Percentiles rank a stretch among this genome's conserved stretches.
phyloP scores from a whole-genome alignment of 2,113 vertebrate species.

The Stigmatopora argus region DNA sequence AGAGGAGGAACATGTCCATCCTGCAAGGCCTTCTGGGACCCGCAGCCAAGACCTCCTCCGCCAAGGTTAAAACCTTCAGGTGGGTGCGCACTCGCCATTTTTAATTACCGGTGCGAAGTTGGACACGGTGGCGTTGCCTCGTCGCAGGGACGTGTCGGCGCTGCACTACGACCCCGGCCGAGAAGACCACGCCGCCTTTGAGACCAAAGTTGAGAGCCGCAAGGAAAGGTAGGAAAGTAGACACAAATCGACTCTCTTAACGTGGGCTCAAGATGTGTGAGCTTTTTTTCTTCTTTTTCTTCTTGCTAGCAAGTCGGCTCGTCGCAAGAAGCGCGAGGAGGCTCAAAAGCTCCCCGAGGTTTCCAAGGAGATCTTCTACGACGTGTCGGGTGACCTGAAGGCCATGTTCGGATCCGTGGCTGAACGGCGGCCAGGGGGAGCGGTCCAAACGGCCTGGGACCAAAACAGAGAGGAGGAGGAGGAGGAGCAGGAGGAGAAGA shows the following conservation, averaged over 20 bases:
- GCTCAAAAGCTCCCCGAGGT: slow-evolving; percentile 80
- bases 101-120: too few relatives aligned
- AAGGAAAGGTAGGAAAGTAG: slow-evolving; percentile 76
- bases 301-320: slow-evolving; percentile 71
- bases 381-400: slow-evolving; percentile 78
- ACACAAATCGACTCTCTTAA: neutral
- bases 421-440: slow-evolving; percentile 16
- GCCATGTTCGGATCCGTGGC: slow-evolving; percentile 72
- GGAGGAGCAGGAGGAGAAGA: neutral
- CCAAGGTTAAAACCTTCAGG: slow-evolving; percentile 81
- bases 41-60: slow-evolving; percentile 50
- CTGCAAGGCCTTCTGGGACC: slow-evolving; percentile 75
- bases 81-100: slow-evolving; percentile 23
- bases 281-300: neutral
- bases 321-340: slow-evolving; percentile 78
- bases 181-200: slow-evolving; percentile 82
- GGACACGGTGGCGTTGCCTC: neutral
- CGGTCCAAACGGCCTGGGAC: slow-evolving; percentile 29
- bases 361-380: slow-evolving; percentile 80
- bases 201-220: slow-evolving; percentile 69
- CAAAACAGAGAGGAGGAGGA: slow-evolving; percentile 22
- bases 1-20: slow-evolving; percentile 81
- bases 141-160: slow-evolving; percentile 77
- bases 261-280: neutral
- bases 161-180: slow-evolving; percentile 89